A percentile compares a stretch with the other conserved stretches of the same genome.
phyloP scores from a whole-genome alignment of 2,797 vertebrate genomes.

The Bryconaethiops microstoma region DNA sequence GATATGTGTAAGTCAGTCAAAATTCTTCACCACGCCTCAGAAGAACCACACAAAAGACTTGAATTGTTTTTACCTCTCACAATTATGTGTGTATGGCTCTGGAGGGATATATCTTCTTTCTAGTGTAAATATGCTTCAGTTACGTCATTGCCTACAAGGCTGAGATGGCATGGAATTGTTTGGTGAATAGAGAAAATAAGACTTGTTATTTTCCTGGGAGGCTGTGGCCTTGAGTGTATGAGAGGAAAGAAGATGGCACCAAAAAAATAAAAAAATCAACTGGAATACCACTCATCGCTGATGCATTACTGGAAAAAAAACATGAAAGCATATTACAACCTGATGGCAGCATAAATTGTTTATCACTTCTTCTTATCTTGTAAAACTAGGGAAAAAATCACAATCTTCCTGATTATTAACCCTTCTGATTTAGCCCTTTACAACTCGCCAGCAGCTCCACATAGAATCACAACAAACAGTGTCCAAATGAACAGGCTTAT shows the following conservation, averaged over 20 bases:
- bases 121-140: conserved; percentile 24
- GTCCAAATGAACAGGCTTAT: too few species aligned
- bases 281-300: not conserved
- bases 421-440: too few species aligned
- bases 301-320: not conserved
- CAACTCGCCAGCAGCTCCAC: too few species aligned
- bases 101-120: conserved; percentile 20
- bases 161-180: conserved; percentile 34
- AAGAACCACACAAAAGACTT: conserved; percentile 13
- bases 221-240: conserved; percentile 40
- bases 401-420: not conserved
- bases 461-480: too few species aligned
- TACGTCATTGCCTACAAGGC: conserved; percentile 23
- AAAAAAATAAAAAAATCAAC: not conserved
- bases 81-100: conserved; percentile 17
- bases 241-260: conserved; percentile 9
- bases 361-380: not conserved
- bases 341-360: not conserved
- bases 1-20: conserved; percentile 4
- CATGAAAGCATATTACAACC: not conserved
- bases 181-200: conserved; percentile 39
- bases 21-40: not conserved
- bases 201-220: conserved; percentile 30
- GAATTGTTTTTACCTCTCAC: conserved; percentile 12
- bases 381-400: not conserved